phyloP scores from a whole-genome alignment of 2,888 invertebrate species.

The Periphyllus acericola region DNA sequence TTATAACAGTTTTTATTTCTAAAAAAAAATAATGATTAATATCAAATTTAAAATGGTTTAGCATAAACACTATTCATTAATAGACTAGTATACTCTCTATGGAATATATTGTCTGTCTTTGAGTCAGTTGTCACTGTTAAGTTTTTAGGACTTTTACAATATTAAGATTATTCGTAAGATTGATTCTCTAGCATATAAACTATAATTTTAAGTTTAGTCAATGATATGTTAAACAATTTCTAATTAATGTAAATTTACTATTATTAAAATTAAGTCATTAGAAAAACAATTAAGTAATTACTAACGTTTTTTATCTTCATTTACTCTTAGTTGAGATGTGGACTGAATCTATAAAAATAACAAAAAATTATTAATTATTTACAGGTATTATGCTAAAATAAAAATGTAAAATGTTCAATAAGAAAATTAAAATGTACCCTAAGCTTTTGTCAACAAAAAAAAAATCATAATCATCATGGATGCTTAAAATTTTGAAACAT shows the following conservation, averaged over 20 bases:
- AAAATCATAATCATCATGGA: too few species aligned
- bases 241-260: background rate
- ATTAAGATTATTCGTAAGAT: background rate
- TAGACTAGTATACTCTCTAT: too few species aligned
- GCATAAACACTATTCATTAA: background rate
- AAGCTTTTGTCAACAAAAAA: too few species aligned
- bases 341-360: background rate
- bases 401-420: too few species aligned
- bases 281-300: background rate
- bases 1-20: background rate
- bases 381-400: too few species aligned
- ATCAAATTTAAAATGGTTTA: background rate
- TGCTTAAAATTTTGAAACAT: too few species aligned
- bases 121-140: background rate
- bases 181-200: background rate
- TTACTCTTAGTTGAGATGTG: background rate
- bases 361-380: too few species aligned
- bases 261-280: too few species aligned
- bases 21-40: background rate
- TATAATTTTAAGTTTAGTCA: background rate
- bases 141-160: background rate
- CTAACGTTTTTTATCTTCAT: background rate
- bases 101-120: background rate
- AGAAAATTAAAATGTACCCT: too few species aligned
- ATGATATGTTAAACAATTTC: background rate